Base-by-base conservation (phyloP, 2,888 invertebrate species). In the Antitype chi region DNA sequence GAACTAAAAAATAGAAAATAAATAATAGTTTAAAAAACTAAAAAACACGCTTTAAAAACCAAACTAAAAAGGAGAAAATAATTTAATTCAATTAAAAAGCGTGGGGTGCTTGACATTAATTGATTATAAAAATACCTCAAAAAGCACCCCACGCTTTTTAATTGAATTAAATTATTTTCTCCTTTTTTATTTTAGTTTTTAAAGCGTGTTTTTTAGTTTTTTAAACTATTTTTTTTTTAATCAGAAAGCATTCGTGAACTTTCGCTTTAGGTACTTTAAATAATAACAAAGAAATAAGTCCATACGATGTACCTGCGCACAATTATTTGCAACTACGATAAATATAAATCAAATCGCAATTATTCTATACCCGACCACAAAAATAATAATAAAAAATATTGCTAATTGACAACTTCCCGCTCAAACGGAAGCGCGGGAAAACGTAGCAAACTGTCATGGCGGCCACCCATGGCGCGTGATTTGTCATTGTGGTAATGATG, bases 381-480 rank as follows among this genome's bases (percentile, higher is more conserved):
- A 68, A 63, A 25, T 68, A 71, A 66, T 73, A 80, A 74, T 72
- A 76, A 85, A 87, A 87, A 83, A 75, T 70, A 84, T 70, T 32
- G 55, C 88, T 91, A 92, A 92, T 91, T 91, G 91, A 92, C 87
- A 83, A 89, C 90, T 90, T 94, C 93, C 93, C 88, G 88, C 74
- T 74, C 89, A 90, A 89, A 91, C 90, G 90, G 90, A 92, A 91
- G 88, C 90, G 89, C 90, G 91, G 90, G 90, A 90, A 91, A 90
- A 73, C 73, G 74, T 78, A 82, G 70, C 82, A 84, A 89, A 85
- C 88, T 93, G 93, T 94, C 92, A 95, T 95, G 93, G 94, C 92
- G 92, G 88, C 95, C 95, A 94, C 96, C 95, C 95, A 94, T 91
- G 85, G 95, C 85, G 94, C 86, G 70, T 84, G 87, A 93, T 94